Percentiles rank a stretch among this genome's conserved stretches.
Evolutionary conservation across 2,888 invertebrate genomes (phyloP).

Genomic region (Cataglyphis livida): DNA sequence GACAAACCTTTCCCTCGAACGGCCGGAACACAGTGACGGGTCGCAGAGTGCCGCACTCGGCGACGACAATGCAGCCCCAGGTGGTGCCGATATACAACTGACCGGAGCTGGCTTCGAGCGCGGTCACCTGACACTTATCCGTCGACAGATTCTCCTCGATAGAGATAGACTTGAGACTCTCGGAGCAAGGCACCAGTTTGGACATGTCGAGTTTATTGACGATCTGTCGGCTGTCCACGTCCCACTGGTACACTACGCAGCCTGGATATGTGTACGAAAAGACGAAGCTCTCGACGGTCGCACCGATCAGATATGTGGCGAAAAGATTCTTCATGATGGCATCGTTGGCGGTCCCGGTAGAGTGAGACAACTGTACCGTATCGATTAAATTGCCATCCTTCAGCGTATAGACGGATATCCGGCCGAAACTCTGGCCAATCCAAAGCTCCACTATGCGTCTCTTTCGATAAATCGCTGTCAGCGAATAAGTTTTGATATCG

Average conservation of each 20-base stretch:
- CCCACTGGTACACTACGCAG: slow-evolving; percentile 96
- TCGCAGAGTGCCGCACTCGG: slow-evolving; percentile 92
- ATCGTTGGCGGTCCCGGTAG: slow-evolving; percentile 83
- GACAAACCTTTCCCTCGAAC: slow-evolving; percentile 92
- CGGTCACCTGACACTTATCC: slow-evolving; percentile 90
- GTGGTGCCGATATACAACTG: slow-evolving; percentile 97
- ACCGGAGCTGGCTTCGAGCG: slow-evolving; percentile 83
- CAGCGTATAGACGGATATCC: slow-evolving; percentile 92
- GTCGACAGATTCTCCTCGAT: slow-evolving; percentile 94
- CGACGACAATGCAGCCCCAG: slow-evolving; percentile 97
- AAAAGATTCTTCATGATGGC: slow-evolving; percentile 88
- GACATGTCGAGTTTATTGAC: slow-evolving; percentile 95
- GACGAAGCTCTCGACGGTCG: slow-evolving; percentile 88
- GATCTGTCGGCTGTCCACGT: slow-evolving; percentile 89
- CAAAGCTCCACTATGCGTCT: slow-evolving; percentile 90
- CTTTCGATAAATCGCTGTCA: slow-evolving; percentile 81
- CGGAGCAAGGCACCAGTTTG: slow-evolving; percentile 96
- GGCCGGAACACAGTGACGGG: slow-evolving; percentile 97
- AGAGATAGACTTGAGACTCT: slow-evolving; percentile 95
- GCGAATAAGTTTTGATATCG: slow-evolving; percentile 79
- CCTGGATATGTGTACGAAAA: slow-evolving; percentile 95
- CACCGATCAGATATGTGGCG: slow-evolving; percentile 90
- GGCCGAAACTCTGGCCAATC: slow-evolving; percentile 95
- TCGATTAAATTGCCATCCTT: slow-evolving; percentile 86
- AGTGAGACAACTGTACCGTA: slow-evolving; percentile 90